Conservation (phyloP, 2,888 invertebrate species). For the Sarcophaga carnaria region DNA sequence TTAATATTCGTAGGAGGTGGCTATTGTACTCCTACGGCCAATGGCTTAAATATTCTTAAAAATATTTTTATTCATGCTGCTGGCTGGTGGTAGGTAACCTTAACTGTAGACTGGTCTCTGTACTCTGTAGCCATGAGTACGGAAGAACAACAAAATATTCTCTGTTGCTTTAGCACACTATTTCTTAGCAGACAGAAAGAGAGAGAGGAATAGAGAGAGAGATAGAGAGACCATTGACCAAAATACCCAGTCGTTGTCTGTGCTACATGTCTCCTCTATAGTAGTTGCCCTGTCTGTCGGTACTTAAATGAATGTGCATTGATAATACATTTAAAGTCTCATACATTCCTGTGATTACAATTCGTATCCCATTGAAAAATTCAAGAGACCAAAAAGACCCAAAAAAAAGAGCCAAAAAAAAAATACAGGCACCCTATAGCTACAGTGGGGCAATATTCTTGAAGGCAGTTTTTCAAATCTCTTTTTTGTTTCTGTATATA, state of each 20-base stretch:
- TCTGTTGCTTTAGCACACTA: conserved; percentile 14
- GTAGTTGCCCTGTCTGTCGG: not conserved
- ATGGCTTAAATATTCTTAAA: conserved; percentile 8
- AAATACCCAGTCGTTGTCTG: conserved; percentile 43
- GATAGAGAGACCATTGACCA: conserved; percentile 25
- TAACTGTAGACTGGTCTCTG: not conserved
- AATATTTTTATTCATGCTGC: conserved; percentile 43
- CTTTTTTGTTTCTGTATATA: conserved; percentile 19
- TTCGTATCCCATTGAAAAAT: conserved; percentile 23
- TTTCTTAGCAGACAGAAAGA: not conserved
- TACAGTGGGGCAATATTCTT: conserved; percentile 44
- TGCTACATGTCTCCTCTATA: not conserved
- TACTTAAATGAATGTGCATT: conserved; percentile 1
- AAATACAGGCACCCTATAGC: conserved; percentile 15
- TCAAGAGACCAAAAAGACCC: not conserved
- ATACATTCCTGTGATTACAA: conserved; percentile 41
- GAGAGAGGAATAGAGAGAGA: not conserved
- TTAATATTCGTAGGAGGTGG: conserved; percentile 35
- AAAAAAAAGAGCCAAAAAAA: not conserved
- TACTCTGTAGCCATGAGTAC: conserved; percentile 7
- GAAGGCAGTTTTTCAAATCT: conserved; percentile 32
- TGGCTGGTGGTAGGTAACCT: not conserved
- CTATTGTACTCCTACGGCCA: conserved; percentile 15
- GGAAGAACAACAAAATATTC: conserved; percentile 5
- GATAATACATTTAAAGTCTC: conserved; percentile 2